Base-by-base conservation (phyloP, 2,797 vertebrate genomes). In the Mormyrus hasselquistii region DNA sequence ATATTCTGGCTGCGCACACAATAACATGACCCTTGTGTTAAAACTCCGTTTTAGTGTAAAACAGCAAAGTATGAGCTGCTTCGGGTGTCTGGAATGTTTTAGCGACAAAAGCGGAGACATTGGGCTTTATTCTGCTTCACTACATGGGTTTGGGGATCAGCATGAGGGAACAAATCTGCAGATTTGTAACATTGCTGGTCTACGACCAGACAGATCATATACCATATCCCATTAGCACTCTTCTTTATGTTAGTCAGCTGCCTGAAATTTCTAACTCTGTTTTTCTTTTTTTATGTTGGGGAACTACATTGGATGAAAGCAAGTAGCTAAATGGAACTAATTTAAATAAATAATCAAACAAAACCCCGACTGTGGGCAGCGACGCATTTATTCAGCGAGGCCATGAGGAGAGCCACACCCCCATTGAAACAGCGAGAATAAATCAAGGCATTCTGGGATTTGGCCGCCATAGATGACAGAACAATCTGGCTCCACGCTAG, bases 331-430 rank as follows among this genome's bases (percentile, higher is more conserved):
- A 38, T 52, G 53, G 79, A 53, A 88, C 53, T 47, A 44, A 86
- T 83, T 57, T 73, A 79, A 41, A 79, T 41, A 76, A 55, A 84
- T 88, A 88, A 88, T 88, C 16, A 88, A 86, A 62, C 47, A 57
- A 38, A 16, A 25, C 9, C 16, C 12, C 25, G 16, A 53, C 34
- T n/a, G 88, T 79, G 41, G 22, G 76, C 38, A 57, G 19, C 6
- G 25, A 38, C 53, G 4, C 14, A 29, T 89, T 62, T 44, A 82
- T 59, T 84, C 83, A 44, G 55, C 41, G 9, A 16, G 34, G 88
- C 22, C 34, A 25, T 84, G 10, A 59, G 88, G 76, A n/a, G 29
- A 49, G 22, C 82, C 59, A 83, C 82, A 12, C 79, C 83, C 22
- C 47, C 79, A 49, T 73, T 73, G 47, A 83, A 83, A 83, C 9